Evolutionary conservation across 2,888 invertebrate species (phyloP), one percentile per base, ranked within the genome.

Genomic region (Oscheius sp.): DNA sequence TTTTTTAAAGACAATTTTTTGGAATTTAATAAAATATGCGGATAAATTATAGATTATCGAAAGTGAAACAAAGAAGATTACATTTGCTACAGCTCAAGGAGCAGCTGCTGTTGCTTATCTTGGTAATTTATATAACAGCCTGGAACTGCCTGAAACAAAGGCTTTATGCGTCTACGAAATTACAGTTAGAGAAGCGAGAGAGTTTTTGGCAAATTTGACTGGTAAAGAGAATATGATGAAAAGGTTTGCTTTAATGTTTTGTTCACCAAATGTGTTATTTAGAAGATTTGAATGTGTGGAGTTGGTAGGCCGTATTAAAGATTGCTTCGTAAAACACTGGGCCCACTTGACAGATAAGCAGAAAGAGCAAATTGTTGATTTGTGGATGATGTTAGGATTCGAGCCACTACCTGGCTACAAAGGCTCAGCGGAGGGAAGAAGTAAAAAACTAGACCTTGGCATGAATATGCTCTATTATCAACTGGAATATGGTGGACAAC

Each of bases 301-400:
- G 45, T 66, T 87, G 13, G 85, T 87, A 12, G 85, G 82, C 21
- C 77, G 83, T 23, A 56, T 87, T 45, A 87, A 87, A 66, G 77
- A 84, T 35, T 83, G 84, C 41, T 83, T 84, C 69, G 76, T 76
- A 25, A 82, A 83, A 35, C 83, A 87, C 68, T 87, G 81, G 83
- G 53, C 77, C 13, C 63, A 80, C 56, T 61, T 87, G n/a, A 85
- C 87, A 69, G 76, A 80, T 16, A 81, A 78, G 29, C 87, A 87
- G 69, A 81, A 79, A 59, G 84, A 84, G 1, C 66, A 82, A 80
- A 74, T 86, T n/a, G 80, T 83, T 27, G 83, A 85, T 55, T 53
- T 85, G 5, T 87, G 87, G 87, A 77, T 79, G 16, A 81, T 79
- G 7, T 76, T 87, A 25, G 87, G 87, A 18, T 87, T 87, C 70